Evolutionary conservation across 2,888 invertebrate species (phyloP), one percentile per base, ranked within the genome.

Genomic region (Nipponacmea schrenckii): DNA sequence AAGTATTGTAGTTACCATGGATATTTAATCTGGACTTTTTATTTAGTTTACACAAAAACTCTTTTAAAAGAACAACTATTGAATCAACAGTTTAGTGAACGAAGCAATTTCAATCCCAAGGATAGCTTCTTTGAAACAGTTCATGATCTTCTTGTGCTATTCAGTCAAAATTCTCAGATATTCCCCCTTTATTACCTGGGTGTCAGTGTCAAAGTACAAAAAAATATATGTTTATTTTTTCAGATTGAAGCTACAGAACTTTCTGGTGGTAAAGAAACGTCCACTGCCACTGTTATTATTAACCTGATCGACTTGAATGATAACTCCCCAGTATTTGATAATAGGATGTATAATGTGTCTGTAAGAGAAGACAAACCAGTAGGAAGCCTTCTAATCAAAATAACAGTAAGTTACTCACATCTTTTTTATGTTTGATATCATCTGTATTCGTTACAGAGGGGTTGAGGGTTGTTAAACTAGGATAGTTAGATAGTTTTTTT

Each of bases 231-330:
- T 15, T 68, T 4, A 68, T 17, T 48, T 45, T 31, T 44, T 44
- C 63, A 74, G 73, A n/a, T 74, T 7, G 48, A 46, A 66, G 73
- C 68, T 2, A 12, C 26, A 10, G 44, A 24, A 44, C n/a, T 27
- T 39, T 15, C 15, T 14, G n/a, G 20, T 15, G 64, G 63, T 0
- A 31, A 62, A 12, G 27, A 26, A 7, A 68, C 39, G 31, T 70
- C 70, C 68, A 50, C 66, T n/a, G 74, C 74, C 3, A 70, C 67
- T 3, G 68, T 76, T 1, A 66, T 14, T 8, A 64, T 76, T 10
- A 64, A 44, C 20, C 39, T 76, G 1, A 20, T 45, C n/a, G 76
- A 76, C 24, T 24, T 68, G 12, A 76, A 76, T n/a, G 76, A 76
- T 50, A 70, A 76, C 67, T 24, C 24, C 7, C 76, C 76, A 0